phyloP scores from a whole-genome alignment of 1,140 invertebrate genomes.

The Drepana arcuata region DNA sequence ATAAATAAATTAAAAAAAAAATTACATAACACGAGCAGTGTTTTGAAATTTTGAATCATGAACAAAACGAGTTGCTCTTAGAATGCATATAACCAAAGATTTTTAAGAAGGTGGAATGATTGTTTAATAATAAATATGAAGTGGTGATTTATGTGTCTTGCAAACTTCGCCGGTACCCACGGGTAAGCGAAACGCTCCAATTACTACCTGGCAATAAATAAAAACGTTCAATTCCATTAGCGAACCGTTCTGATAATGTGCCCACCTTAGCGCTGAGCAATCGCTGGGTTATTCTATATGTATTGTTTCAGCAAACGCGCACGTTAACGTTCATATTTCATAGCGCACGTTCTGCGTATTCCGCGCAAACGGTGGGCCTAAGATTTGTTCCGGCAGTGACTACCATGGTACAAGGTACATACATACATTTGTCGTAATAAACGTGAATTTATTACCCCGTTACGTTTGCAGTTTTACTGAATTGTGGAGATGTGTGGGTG shows the following conservation, averaged over 20 bases:
- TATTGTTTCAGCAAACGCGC: conserved; percentile 32
- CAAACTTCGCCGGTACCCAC: conserved; percentile 10
- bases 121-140: conserved; percentile 24
- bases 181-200: conserved; percentile 17
- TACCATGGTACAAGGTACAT: conserved; percentile 39
- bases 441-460: conserved; percentile 63
- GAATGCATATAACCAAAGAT: too few species aligned
- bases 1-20: too few species aligned
- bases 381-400: conserved; percentile 53
- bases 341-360: conserved; percentile 31
- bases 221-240: conserved; percentile 40
- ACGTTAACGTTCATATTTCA: conserved; percentile 47
- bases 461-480: conserved; percentile 66
- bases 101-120: too few species aligned
- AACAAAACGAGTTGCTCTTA: too few species aligned
- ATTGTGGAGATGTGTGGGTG: conserved; percentile 54
- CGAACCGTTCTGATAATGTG: conserved; percentile 39
- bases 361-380: conserved; percentile 28
- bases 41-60: too few species aligned
- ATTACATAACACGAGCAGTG: too few species aligned
- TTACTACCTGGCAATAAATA: conserved; percentile 37
- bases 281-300: conserved; percentile 10
- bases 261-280: conserved; percentile 28
- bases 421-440: conserved; percentile 62
- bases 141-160: conserved; percentile 27